Conservation (phyloP, 2,888 invertebrate genomes). For the Pseudoips prasinana region DNA sequence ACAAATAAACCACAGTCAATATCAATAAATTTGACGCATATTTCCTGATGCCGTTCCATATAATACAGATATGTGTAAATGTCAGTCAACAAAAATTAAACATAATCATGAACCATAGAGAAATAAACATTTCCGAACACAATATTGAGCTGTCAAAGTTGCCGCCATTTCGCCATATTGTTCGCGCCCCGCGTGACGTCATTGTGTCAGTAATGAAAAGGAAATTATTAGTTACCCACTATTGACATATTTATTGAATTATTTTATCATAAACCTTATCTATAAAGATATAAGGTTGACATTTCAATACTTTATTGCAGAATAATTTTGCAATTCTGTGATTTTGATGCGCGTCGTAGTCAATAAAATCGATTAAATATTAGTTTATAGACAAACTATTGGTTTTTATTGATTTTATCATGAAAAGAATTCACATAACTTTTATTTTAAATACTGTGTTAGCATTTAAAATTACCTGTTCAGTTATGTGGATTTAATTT, state of each 20-base stretch:
- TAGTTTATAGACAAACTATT: too few relatives aligned
- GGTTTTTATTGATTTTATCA: too few relatives aligned
- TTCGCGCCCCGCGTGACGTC: slow-evolving; percentile 62
- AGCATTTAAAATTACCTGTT: too few relatives aligned
- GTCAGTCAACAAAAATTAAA: slow-evolving; percentile 25
- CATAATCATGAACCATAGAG: slow-evolving; percentile 19
- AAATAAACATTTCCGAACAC: slow-evolving; percentile 42
- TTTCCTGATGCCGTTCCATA: slow-evolving; percentile 18
- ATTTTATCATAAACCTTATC: slow-evolving; percentile 21
- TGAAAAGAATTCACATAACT: too few relatives aligned
- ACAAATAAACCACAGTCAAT: too few relatives aligned
- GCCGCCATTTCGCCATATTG: slow-evolving; percentile 65
- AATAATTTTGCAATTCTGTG: slow-evolving; percentile 39
- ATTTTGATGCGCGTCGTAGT: slow-evolving; percentile 28
- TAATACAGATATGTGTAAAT: slow-evolving; percentile 21
- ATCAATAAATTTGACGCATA: slow-evolving; percentile 18
- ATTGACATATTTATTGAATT: slow-evolving; percentile 34
- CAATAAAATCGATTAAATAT: too few relatives aligned
- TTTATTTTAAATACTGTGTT: too few relatives aligned
- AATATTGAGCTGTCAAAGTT: slow-evolving; percentile 65
- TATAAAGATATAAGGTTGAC: slow-evolving; percentile 22
- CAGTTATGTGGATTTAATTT: too few relatives aligned
- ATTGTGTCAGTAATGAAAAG: slow-evolving; percentile 69
- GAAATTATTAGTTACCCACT: slow-evolving; percentile 67
- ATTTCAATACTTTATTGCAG: slow-evolving; percentile 17